Base-by-base conservation (phyloP, 2,888 invertebrate genomes). In the Phymatocera aterrima region DNA sequence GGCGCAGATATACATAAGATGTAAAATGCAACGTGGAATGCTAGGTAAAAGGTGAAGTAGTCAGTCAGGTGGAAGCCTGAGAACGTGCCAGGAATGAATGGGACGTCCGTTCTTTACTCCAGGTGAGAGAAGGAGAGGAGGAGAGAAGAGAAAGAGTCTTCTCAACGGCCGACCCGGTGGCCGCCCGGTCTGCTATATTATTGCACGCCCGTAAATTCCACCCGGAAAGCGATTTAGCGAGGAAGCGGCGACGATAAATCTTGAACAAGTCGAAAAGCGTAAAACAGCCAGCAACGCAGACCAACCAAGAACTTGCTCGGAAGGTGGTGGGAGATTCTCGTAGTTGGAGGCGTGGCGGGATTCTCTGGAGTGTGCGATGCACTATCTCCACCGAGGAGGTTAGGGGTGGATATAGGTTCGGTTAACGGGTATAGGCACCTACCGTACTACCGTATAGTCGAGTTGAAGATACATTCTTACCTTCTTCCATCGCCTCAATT, bases 201-300 rank as follows among this genome's bases (percentile, higher is more conserved):
- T 88, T 89, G 88, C 89, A 84, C 87, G 87, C 87, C 87, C 89
- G 89, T 90, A 90, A 90, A 90, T 90, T 90, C 87, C 84, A 84
- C 83, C 88, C 87, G 89, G 89, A 89, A 90, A 89, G 87, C 90
- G 90, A 90, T 90, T 90, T 90, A 90, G 88, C 90, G 87, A 89
- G 88, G 87, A 89, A 89, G 88, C 88, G 85, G 84, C 85, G 85
- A 85, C 88, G 88, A 90, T 90, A 90, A 90, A 90, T 90, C 90
- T 89, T 87, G 87, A 85, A 88, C 87, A 89, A 89, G 89, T 90
- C 90, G 90, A 90, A 90, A 90, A 87, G 90, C 90, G 90, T 90
- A 87, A 88, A 87, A 87, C 87, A 84, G 85, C 57, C 68, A 79
- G 81, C 81, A 4, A 51, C 51, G 72, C 28, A 72, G 72, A 18